Conservation (phyloP, 2,888 invertebrate genomes). For the Incurvaria masculella region DNA sequence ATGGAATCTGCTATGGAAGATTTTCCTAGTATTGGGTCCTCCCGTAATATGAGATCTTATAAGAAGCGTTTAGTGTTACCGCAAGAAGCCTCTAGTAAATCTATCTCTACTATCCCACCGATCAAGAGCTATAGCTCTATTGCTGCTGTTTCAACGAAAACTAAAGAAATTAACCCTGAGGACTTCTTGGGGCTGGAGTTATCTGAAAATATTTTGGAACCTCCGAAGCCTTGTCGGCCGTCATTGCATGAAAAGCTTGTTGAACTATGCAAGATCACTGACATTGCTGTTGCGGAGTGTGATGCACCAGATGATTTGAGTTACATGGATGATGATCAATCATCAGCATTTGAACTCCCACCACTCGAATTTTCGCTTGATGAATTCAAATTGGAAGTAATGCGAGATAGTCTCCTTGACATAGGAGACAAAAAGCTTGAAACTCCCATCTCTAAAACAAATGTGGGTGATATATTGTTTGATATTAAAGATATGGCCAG, state of each 20-base stretch:
- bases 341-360: constrained; percentile 18
- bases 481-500: constrained; percentile 39
- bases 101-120: not conserved
- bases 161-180: not conserved
- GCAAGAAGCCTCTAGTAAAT: no score
- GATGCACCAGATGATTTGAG: constrained; percentile 42
- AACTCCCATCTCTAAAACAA: constrained; percentile 47
- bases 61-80: not conserved
- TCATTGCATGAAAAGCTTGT: constrained; percentile 43
- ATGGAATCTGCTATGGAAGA: not conserved
- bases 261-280: constrained; percentile 43
- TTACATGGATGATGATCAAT: constrained; percentile 42
- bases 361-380: constrained; percentile 44
- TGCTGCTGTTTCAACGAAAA: not conserved
- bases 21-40: not conserved
- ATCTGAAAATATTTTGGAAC: not conserved
- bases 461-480: constrained; percentile 43
- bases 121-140: not conserved
- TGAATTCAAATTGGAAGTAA: constrained; percentile 44
- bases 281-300: constrained; percentile 49
- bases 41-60: not conserved
- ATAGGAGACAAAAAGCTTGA: constrained; percentile 30
- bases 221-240: constrained; percentile 22
- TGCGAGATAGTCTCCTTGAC: constrained; percentile 45
- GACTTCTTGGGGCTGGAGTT: not conserved